Evolutionary conservation across 64 coral and sea anemone genomes (phyloP).

Genomic region (Anthopleura sola): DNA sequence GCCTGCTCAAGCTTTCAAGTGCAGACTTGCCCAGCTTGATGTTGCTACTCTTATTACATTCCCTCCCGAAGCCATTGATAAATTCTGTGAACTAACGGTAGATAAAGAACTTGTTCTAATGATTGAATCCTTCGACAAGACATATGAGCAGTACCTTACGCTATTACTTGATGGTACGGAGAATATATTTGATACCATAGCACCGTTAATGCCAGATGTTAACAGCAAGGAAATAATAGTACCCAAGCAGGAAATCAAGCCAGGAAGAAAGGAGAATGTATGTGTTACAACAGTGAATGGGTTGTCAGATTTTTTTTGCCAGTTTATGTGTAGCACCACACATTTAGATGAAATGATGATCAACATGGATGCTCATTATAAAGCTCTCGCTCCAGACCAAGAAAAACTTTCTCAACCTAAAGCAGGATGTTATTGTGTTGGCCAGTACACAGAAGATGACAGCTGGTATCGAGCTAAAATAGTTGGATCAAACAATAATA

Average conservation of each 20-base stretch:
- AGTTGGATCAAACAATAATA: neutral
- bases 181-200: slow-evolving; percentile 42
- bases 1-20: slow-evolving; percentile 71
- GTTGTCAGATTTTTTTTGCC: slow-evolving; percentile 83
- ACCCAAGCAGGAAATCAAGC: slow-evolving; percentile 39
- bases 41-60: neutral
- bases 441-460: slow-evolving; percentile 42
- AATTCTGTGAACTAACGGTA: slow-evolving; percentile 63
- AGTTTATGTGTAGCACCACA: slow-evolving; percentile 63
- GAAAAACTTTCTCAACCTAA: slow-evolving; percentile 24
- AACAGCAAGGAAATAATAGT: slow-evolving; percentile 8
- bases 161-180: slow-evolving; percentile 52
- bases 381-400: slow-evolving; percentile 30
- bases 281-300: slow-evolving; percentile 67
- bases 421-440: slow-evolving; percentile 31
- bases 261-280: slow-evolving; percentile 57
- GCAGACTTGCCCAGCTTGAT: slow-evolving; percentile 52
- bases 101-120: slow-evolving; percentile 81
- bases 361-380: slow-evolving; percentile 49
- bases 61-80: slow-evolving; percentile 42
- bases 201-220: slow-evolving; percentile 32
- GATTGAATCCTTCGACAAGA: slow-evolving; percentile 59
- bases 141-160: slow-evolving; percentile 10
- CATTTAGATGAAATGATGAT: slow-evolving; percentile 74
- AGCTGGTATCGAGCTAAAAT: slow-evolving; percentile 50